phyloP scores from a whole-genome alignment of 2,113 vertebrate genomes.

The Festucalex cinctus region DNA sequence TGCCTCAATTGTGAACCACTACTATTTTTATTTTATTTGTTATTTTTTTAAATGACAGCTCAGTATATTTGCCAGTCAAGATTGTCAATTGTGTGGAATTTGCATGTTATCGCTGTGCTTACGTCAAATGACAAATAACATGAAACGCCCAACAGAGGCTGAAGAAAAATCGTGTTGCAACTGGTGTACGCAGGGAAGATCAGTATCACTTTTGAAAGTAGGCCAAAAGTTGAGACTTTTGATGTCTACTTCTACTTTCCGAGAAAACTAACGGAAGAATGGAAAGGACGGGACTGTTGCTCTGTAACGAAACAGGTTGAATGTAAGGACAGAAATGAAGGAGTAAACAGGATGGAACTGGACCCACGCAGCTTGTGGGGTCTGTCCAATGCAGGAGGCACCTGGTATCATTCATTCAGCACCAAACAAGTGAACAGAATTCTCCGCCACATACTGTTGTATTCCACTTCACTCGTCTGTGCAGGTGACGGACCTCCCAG shows the following conservation, averaged over 20 bases:
- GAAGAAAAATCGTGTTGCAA: neutral
- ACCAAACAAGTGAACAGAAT: conserved; percentile 18
- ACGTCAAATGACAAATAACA: neutral
- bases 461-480: conserved; percentile 6
- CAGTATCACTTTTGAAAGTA: neutral
- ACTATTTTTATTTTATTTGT: too few relatives aligned
- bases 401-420: conserved; percentile 31
- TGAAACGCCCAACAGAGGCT: neutral
- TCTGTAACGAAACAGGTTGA: conserved; percentile 4
- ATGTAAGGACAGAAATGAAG: conserved; percentile 16
- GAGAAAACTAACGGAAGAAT: neutral
- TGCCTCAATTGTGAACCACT: too few relatives aligned
- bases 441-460: conserved; percentile 12
- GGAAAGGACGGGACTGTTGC: conserved; percentile 15
- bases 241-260: too few relatives aligned
- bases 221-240: neutral
- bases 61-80: too few relatives aligned
- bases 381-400: conserved; percentile 23
- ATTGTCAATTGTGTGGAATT: neutral
- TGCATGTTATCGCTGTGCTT: neutral
- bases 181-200: neutral
- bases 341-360: conserved; percentile 2
- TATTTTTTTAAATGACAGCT: too few relatives aligned
- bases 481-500: conserved; percentile 27
- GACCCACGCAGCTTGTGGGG: conserved; percentile 9